phyloP scores from a whole-genome alignment of 2,797 vertebrate genomes.

The Tachyglossus aculeatus region DNA sequence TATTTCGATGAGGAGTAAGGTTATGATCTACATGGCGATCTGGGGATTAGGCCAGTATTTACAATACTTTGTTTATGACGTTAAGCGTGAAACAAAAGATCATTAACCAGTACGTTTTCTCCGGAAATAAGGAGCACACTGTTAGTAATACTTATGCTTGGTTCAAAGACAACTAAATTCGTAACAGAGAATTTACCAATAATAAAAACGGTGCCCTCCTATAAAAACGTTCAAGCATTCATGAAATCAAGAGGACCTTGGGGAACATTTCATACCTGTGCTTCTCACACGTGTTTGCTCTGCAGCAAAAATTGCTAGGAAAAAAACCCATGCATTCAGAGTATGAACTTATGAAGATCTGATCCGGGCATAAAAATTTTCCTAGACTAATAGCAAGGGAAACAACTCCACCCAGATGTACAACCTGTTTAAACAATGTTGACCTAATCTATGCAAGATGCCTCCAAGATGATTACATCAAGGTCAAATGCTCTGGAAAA shows the following conservation, averaged over 20 bases:
- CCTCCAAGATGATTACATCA: not conserved
- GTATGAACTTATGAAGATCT: not conserved
- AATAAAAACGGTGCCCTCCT: not conserved
- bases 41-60: not conserved
- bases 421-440: not conserved
- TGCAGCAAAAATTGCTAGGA: no score
- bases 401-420: not conserved
- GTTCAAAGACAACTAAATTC: not conserved
- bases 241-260: not conserved
- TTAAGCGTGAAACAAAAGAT: not conserved
- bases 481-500: constrained; percentile 1
- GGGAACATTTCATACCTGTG: not conserved
- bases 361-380: not conserved
- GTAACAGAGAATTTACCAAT: not conserved
- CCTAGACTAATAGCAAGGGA: not conserved
- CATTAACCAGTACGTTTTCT: not conserved
- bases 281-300: no score
- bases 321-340: no score
- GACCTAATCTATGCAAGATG: not conserved
- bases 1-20: no score
- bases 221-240: not conserved
- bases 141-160: not conserved
- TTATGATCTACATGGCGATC: not conserved
- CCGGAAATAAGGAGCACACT: not conserved
- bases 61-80: not conserved